phyloP scores from a whole-genome alignment of 2,797 vertebrate species.

The Malurus leucopterus region DNA sequence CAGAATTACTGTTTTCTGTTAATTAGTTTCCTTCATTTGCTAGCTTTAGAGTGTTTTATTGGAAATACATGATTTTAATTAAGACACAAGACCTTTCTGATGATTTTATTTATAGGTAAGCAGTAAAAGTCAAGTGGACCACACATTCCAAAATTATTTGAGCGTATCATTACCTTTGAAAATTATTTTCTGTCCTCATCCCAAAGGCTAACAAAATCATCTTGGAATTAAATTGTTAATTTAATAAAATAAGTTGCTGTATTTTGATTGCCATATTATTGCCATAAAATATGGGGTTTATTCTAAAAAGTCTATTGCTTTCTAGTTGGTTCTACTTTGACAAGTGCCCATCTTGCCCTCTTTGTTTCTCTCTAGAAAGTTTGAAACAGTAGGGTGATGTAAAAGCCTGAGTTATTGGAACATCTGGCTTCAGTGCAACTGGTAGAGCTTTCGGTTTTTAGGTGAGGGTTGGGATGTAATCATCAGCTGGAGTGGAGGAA shows the following conservation, averaged over 20 bases:
- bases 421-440: not conserved
- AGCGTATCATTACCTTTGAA: not conserved
- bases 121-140: not conserved
- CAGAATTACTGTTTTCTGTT: not conserved
- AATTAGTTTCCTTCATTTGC: not conserved
- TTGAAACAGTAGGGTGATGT: not conserved
- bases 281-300: not conserved
- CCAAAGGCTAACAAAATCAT: not conserved
- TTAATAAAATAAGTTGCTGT: not conserved
- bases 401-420: not conserved
- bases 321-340: not conserved
- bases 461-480: not conserved
- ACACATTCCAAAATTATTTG: not conserved
- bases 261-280: not conserved
- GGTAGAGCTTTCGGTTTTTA: not conserved
- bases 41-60: not conserved
- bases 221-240: not conserved
- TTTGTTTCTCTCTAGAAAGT: not conserved
- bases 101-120: not conserved
- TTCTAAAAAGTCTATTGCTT: not conserved
- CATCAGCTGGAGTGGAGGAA: not conserved
- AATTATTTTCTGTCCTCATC: not conserved
- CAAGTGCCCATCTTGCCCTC: not conserved
- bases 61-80: not conserved
- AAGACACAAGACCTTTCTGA: not conserved